A percentile compares a stretch with the other conserved stretches of the same genome.
Evolutionary conservation across 2,113 vertebrate genomes (phyloP).

Genomic region (Prionailurus viverrinus): DNA sequence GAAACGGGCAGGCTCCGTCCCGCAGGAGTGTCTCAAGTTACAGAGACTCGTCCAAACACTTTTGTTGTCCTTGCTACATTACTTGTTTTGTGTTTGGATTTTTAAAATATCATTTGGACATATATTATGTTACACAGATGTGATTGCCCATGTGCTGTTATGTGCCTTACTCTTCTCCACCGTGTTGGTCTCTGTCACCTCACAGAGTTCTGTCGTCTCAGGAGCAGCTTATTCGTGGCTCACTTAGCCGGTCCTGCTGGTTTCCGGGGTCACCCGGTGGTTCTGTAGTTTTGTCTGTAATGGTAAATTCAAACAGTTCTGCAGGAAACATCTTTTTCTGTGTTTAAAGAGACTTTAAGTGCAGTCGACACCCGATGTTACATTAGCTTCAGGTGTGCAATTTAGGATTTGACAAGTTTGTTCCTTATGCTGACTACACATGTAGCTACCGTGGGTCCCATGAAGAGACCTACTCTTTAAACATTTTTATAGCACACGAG

Average conservation of each 20-base stretch:
- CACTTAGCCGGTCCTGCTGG: not conserved
- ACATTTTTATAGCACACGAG: not conserved
- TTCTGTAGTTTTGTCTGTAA: not conserved
- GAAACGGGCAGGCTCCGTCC: not conserved
- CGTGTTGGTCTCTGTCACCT: not conserved
- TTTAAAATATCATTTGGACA: not conserved
- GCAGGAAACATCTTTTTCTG: not conserved
- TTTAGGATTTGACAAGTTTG: not conserved
- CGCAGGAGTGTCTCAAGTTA: not conserved
- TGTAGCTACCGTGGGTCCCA: not conserved
- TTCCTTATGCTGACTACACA: not conserved
- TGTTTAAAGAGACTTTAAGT: not conserved
- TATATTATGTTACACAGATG: not conserved
- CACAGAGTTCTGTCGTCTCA: not conserved
- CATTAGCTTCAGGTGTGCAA: not conserved
- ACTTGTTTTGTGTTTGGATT: not conserved
- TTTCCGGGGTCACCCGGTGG: too few species aligned
- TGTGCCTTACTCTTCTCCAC: not conserved
- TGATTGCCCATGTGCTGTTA: rapidly evolving
- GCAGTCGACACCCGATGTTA: not conserved
- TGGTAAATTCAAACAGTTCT: not conserved
- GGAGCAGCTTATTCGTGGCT: not conserved
- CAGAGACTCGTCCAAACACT: not conserved
- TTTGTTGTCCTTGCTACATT: not conserved
- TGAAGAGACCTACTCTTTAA: not conserved